A percentile compares a stretch with the other conserved stretches of the same genome.
Conservation (phyloP, 2,888 invertebrate genomes). For the Lamellibrachia columna region DNA sequence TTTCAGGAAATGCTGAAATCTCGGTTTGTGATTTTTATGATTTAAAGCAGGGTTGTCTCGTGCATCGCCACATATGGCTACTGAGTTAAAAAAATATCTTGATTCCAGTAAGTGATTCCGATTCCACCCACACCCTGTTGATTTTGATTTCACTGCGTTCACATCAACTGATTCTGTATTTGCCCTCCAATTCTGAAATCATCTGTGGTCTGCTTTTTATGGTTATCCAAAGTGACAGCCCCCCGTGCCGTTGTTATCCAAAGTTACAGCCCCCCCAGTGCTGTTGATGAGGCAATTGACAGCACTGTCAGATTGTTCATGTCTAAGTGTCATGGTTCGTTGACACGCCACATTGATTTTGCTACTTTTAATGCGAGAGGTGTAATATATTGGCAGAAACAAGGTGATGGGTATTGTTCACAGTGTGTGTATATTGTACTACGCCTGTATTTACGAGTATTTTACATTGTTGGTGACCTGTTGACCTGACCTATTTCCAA, state of each 20-base stretch:
- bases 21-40: not conserved
- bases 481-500: not conserved
- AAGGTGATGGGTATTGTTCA: not conserved
- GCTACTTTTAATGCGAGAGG: not conserved
- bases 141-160: no score
- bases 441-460: not conserved
- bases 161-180: not conserved
- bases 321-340: not conserved
- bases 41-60: not conserved
- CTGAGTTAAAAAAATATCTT: not conserved
- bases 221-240: not conserved
- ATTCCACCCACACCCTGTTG: no score
- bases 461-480: constrained; percentile 13
- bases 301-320: not conserved
- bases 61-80: not conserved
- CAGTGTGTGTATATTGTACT: constrained; percentile 3
- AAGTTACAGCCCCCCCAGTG: not conserved
- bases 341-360: not conserved
- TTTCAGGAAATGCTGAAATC: not conserved
- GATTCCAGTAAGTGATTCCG: not conserved
- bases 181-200: not conserved
- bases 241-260: not conserved
- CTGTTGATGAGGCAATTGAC: not conserved
- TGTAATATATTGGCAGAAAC: not conserved
- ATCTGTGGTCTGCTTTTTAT: not conserved